A percentile compares a stretch with the other conserved stretches of the same genome.
phyloP scores from a whole-genome alignment of 2,113 vertebrate species.

The Psammodynastes pulverulentus region DNA sequence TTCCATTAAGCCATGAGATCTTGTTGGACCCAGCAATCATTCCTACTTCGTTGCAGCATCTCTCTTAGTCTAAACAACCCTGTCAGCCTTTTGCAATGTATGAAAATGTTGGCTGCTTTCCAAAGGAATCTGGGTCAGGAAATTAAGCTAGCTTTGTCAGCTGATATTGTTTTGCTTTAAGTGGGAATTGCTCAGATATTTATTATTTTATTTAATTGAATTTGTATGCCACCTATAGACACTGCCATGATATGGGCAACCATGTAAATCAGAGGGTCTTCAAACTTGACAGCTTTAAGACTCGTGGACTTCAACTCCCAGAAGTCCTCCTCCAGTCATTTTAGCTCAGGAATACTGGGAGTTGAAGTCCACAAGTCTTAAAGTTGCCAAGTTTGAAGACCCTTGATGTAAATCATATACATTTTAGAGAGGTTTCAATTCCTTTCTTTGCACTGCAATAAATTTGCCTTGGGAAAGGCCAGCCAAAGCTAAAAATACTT shows the following conservation, averaged over 20 bases:
- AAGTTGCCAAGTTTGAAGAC: too few species aligned
- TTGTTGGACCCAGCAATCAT: not conserved
- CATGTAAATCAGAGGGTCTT: not conserved
- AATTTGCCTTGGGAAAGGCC: slow-evolving; percentile 50
- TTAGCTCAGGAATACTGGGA: too few species aligned
- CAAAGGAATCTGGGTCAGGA: not conserved
- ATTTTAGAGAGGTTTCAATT: not conserved
- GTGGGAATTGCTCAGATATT: not conserved
- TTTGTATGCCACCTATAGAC: not conserved
- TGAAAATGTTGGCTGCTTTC: not conserved
- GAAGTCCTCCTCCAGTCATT: too few species aligned
- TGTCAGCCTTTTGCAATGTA: not conserved
- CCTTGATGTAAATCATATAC: not conserved
- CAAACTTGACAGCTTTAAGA: too few species aligned
- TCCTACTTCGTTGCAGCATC: not conserved
- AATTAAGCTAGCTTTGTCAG: not conserved
- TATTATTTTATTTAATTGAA: not conserved
- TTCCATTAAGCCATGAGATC: not conserved
- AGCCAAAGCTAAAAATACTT: slow-evolving; percentile 51
- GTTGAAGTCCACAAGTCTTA: too few species aligned
- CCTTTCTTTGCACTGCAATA: slow-evolving; percentile 46
- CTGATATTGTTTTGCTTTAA: not conserved
- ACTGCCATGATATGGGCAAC: not conserved
- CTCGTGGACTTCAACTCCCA: too few species aligned
- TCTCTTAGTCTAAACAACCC: not conserved